phyloP scores from a whole-genome alignment of 2,888 invertebrate genomes.

The Zygothrica quintamaculata region DNA sequence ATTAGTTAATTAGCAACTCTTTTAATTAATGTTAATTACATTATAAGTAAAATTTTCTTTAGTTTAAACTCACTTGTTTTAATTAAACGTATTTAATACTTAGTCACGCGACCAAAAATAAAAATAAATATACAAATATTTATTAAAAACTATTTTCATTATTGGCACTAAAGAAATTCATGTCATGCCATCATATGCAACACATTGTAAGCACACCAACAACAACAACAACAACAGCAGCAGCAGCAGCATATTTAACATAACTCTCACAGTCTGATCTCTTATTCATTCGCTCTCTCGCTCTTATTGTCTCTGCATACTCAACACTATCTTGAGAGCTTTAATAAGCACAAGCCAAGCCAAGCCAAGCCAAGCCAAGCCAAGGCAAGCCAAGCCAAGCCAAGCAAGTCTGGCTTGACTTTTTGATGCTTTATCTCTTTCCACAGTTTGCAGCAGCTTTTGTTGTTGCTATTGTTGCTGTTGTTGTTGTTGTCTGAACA shows the following conservation, averaged over 20 bases:
- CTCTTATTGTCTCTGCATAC: no score
- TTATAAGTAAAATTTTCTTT: no score
- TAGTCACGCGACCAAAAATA: no score
- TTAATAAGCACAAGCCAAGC: conserved; percentile 16
- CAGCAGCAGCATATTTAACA: conserved; percentile 25
- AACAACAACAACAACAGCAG: background rate
- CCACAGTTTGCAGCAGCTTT: conserved; percentile 5
- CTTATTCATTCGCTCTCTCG: conserved; percentile 1
- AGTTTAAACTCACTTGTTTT: no score
- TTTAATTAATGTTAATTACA: no score
- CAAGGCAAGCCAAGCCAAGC: no score
- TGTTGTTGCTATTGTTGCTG: background rate
- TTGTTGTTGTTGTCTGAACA: background rate
- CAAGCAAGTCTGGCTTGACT: conserved; percentile 34
- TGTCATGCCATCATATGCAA: conserved; percentile 41
- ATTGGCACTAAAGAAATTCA: conserved; percentile 40
- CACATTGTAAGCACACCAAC: conserved; percentile 31
- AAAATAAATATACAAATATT: conserved; percentile 2
- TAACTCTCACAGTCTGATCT: conserved; percentile 38
- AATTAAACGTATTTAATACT: no score
- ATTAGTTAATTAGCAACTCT: no score
- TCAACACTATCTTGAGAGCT: background rate
- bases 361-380: no score
- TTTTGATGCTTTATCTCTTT: conserved; percentile 9
- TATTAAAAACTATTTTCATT: conserved; percentile 24